phyloP scores from a whole-genome alignment of 2,113 vertebrate genomes.

The Galbula dea region DNA sequence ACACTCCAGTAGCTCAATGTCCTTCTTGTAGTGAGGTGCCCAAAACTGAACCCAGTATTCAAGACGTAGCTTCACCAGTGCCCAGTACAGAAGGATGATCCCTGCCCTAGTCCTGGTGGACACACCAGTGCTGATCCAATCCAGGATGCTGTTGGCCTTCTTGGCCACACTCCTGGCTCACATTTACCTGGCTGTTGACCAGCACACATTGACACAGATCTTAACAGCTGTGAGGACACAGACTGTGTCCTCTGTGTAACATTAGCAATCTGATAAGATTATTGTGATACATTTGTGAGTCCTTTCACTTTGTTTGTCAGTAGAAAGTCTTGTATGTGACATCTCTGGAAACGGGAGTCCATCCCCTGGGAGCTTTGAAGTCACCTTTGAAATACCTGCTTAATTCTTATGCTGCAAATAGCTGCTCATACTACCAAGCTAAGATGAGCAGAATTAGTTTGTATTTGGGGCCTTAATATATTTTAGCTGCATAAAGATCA shows the following conservation, averaged over 20 bases:
- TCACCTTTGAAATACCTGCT: not conserved
- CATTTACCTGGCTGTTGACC: too few relatives aligned
- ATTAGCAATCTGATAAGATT: not conserved
- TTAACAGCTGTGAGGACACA: not conserved
- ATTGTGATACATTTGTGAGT: not conserved
- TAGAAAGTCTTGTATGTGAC: not conserved
- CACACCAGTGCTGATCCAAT: too few relatives aligned
- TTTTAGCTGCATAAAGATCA: not conserved
- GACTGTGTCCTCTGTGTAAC: not conserved
- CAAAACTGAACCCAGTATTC: too few relatives aligned
- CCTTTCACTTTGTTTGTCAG: not conserved
- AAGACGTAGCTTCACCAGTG: too few relatives aligned
- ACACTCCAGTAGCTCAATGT: too few relatives aligned
- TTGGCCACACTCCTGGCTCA: too few relatives aligned
- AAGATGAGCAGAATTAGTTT: not conserved
- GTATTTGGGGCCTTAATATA: not conserved
- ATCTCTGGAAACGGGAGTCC: not conserved
- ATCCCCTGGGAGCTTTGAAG: fast-evolving
- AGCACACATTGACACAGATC: too few relatives aligned
- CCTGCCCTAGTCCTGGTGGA: too few relatives aligned
- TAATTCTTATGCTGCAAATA: not conserved
- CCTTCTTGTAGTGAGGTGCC: too few relatives aligned
- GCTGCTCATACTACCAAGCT: not conserved
- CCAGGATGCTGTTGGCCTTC: too few relatives aligned
- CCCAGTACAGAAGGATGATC: too few relatives aligned